Percentiles rank a stretch among this genome's conserved stretches.
Conservation (phyloP, 2,113 vertebrate species). For the Oceanites oceanicus region DNA sequence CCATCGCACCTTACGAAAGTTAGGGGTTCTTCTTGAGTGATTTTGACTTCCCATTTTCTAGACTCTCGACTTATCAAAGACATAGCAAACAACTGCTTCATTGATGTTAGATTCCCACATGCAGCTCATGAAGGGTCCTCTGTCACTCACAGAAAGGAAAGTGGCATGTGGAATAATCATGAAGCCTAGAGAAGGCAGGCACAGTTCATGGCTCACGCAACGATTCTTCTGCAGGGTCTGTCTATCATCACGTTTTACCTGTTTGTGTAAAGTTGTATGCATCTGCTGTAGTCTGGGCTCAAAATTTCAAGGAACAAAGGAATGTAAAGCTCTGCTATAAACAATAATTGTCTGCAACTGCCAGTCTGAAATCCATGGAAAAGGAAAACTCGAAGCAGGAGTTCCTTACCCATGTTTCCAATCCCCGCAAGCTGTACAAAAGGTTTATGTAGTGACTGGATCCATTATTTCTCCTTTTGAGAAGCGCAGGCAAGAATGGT, state of each 20-base stretch:
- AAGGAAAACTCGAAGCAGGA: not conserved
- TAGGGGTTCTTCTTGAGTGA: not conserved
- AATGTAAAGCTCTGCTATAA: not conserved
- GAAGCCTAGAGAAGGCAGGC: not conserved
- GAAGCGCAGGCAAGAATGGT: not conserved
- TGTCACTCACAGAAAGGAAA: not conserved
- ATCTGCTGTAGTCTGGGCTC: not conserved
- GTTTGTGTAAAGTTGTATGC: not conserved
- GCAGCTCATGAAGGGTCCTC: not conserved
- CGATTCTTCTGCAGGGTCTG: not conserved
- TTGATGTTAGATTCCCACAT: not conserved
- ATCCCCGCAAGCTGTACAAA: not conserved
- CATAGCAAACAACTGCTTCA: not conserved
- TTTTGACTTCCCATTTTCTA: not conserved
- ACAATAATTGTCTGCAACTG: not conserved
- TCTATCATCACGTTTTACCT: not conserved
- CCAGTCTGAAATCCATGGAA: not conserved
- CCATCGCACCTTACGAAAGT: not conserved
- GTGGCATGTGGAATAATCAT: not conserved
- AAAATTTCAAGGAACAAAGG: not conserved
- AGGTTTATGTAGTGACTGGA: not conserved
- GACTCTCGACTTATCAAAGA: not conserved
- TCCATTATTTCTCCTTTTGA: not conserved
- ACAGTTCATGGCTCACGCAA: not conserved
- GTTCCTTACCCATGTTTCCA: not conserved